Conservation (phyloP, 2,888 invertebrate species). For the Lathronympha strigana region DNA sequence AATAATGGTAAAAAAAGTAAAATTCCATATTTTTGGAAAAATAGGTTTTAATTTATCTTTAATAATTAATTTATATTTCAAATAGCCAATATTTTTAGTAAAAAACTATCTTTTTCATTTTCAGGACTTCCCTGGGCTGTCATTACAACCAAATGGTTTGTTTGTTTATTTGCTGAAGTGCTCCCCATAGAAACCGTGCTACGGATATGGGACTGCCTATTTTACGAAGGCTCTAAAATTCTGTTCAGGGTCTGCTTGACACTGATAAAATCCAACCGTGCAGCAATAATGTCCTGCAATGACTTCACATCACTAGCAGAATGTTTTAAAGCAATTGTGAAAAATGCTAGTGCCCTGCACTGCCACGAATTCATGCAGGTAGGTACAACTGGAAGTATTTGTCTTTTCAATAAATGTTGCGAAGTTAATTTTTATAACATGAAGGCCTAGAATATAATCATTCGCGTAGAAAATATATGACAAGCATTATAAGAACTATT, state of each 20-base stretch:
- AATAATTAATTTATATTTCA: too few species aligned
- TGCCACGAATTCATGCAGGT: slow-evolving; percentile 97
- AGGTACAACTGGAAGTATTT: slow-evolving; percentile 46
- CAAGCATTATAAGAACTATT: too few species aligned
- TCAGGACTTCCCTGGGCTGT: slow-evolving; percentile 94
- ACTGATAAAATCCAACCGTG: slow-evolving; percentile 89
- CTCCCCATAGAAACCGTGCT: slow-evolving; percentile 97
- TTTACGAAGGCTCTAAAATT: slow-evolving; percentile 97
- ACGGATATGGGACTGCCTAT: slow-evolving; percentile 97
- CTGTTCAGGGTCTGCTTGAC: slow-evolving; percentile 95
- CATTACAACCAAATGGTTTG: slow-evolving; percentile 97
- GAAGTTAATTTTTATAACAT: too few species aligned
- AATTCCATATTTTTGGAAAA: too few species aligned
- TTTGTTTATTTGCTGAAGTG: slow-evolving; percentile 96
- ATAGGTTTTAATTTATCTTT: too few species aligned
- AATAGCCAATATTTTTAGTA: not conserved
- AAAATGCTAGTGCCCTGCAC: slow-evolving; percentile 90
- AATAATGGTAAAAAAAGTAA: too few species aligned
- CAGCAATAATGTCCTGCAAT: slow-evolving; percentile 89
- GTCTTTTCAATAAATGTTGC: slow-evolving; percentile 32
- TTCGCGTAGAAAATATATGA: too few species aligned
- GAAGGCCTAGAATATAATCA: too few species aligned
- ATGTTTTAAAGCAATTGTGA: slow-evolving; percentile 92
- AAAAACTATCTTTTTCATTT: slow-evolving; percentile 28
- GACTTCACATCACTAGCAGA: slow-evolving; percentile 93